Conservation (phyloP, 2,888 invertebrate species). For the Cataglyphis cursor region DNA sequence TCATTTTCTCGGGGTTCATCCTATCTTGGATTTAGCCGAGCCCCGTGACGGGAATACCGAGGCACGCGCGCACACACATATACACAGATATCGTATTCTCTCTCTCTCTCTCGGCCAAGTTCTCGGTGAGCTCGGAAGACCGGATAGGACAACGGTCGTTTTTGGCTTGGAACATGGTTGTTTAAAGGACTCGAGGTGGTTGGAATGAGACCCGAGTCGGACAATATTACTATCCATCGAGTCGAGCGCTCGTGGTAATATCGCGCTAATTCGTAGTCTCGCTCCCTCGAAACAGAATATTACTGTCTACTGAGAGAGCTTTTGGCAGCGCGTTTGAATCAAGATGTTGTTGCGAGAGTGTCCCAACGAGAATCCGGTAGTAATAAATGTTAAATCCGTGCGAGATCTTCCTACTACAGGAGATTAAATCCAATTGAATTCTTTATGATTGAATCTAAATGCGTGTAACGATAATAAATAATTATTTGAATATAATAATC, state of each 20-base stretch:
- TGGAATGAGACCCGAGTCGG: constrained; percentile 70
- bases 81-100: background rate
- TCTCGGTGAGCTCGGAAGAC: constrained; percentile 45
- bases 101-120: constrained; percentile 49
- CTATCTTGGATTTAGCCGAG: constrained; percentile 72
- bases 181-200: constrained; percentile 71
- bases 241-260: constrained; percentile 71
- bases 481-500: constrained; percentile 12
- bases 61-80: background rate
- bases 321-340: constrained; percentile 63
- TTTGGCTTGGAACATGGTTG: constrained; percentile 73
- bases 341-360: constrained; percentile 18
- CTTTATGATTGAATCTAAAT: constrained; percentile 15
- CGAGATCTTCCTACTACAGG: background rate
- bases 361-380: constrained; percentile 11
- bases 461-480: background rate
- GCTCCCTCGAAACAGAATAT: constrained; percentile 65
- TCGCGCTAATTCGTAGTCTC: constrained; percentile 70
- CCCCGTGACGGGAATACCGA: constrained; percentile 70
- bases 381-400: constrained; percentile 5
- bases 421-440: constrained; percentile 29
- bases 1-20: constrained; percentile 67
- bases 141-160: constrained; percentile 64
- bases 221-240: constrained; percentile 75
- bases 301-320: constrained; percentile 63